Percentiles rank a stretch among this genome's conserved stretches.
Conservation (phyloP, 1,140 invertebrate species). For the Halesus radiatus region DNA sequence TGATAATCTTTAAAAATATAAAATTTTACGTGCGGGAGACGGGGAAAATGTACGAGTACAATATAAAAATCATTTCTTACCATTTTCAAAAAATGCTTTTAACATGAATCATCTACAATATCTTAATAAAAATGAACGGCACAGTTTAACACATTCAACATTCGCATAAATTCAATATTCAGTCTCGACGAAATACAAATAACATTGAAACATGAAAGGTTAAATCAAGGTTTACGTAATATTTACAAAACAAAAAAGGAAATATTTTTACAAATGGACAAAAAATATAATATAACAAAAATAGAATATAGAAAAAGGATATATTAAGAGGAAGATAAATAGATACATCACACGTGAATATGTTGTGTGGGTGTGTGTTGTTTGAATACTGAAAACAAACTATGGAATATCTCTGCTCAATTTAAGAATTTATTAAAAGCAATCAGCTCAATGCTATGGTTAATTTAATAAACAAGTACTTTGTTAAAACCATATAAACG, state of each 20-base stretch:
- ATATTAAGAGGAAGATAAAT: not conserved
- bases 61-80: too few relatives aligned
- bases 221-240: too few relatives aligned
- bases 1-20: too few relatives aligned
- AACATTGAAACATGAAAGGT: not conserved
- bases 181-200: not conserved
- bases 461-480: too few relatives aligned
- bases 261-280: not conserved
- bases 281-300: not conserved
- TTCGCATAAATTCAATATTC: not conserved
- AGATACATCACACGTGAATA: not conserved
- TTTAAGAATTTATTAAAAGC: too few relatives aligned
- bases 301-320: not conserved
- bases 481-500: too few relatives aligned
- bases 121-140: constrained; percentile 14
- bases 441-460: too few relatives aligned
- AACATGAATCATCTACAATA: not conserved
- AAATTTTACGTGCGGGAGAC: too few relatives aligned
- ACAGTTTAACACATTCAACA: constrained; percentile 28
- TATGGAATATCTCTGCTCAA: not conserved
- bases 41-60: too few relatives aligned
- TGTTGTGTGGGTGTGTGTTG: not conserved
- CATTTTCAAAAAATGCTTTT: not conserved
- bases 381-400: not conserved
- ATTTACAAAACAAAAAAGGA: not conserved